Percentiles rank a stretch among this genome's conserved stretches.
Conservation (phyloP, 2,888 invertebrate species). For the Venustoraphidia nigricollis region DNA sequence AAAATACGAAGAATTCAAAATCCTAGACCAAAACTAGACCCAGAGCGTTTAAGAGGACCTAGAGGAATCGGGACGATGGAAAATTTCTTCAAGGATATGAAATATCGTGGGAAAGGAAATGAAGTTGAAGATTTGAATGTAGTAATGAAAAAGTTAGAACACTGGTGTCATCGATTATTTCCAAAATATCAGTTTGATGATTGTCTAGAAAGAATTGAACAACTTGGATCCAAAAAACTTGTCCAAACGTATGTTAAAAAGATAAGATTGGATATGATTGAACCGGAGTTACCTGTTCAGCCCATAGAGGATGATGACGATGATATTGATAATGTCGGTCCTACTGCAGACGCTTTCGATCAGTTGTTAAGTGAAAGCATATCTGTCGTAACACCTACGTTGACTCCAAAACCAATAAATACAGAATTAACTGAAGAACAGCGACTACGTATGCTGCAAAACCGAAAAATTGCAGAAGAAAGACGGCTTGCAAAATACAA, state of each 20-base stretch:
- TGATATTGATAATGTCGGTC: slow-evolving; percentile 26
- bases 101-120: slow-evolving; percentile 66
- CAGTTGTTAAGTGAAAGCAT: slow-evolving; percentile 21
- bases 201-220: slow-evolving; percentile 61
- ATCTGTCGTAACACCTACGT: slow-evolving; percentile 3
- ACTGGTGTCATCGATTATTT: slow-evolving; percentile 87
- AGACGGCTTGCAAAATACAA: slow-evolving; percentile 1
- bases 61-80: slow-evolving; percentile 71
- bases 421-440: slow-evolving; percentile 40
- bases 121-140: slow-evolving; percentile 70
- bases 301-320: slow-evolving; percentile 18
- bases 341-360: slow-evolving; percentile 21
- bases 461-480: slow-evolving; percentile 25
- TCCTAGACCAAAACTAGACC: slow-evolving; percentile 50
- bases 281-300: slow-evolving; percentile 12
- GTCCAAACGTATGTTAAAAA: slow-evolving; percentile 56
- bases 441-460: slow-evolving; percentile 50
- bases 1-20: slow-evolving; percentile 42
- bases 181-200: slow-evolving; percentile 83
- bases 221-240: slow-evolving; percentile 64
- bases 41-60: slow-evolving; percentile 55
- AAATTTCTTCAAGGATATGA: slow-evolving; percentile 63
- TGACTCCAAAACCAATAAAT: slow-evolving; percentile 3
- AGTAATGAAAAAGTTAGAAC: slow-evolving; percentile 69
- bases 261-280: slow-evolving; percentile 44